Base-by-base conservation (phyloP, 2,113 vertebrate species). In the Toxostoma redivivum region DNA sequence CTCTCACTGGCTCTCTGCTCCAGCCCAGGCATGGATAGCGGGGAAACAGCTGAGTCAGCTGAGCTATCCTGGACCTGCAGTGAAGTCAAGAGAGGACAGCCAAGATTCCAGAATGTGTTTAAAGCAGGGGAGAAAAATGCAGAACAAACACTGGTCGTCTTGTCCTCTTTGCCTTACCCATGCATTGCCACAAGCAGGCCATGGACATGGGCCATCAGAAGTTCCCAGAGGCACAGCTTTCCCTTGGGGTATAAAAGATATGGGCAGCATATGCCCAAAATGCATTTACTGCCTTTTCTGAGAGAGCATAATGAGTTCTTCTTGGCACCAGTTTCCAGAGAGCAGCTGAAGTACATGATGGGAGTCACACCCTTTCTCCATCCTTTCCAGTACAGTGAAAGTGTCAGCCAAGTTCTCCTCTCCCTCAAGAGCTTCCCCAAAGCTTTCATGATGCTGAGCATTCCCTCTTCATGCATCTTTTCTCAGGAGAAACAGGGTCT, bases 1-100 rank as follows among this genome's bases (percentile, higher is more conserved):
- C 44, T 53, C 28, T 38, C 2, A 3, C 14, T 0, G 1, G 14
- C 33, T 24, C 16, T 28, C 42, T 53, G 42, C 50, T 61, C 35
- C 76, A 90, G 47, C 15, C 37, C 81, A 64, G 81, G 42, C 9
- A 51, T 0, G 1, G 66, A 15, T 7, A 14, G 47, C 0, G 0
- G 33, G 50, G 80, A 84, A 87, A 78, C 17, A 65, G 51, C 79
- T 78, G 69, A 87, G 33, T 93, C 79, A 84, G 84, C 35, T 27
- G 42, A 50, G 27, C 42, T 86, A 45, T 65, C 35, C 58, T 78
- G 71, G 78, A 53, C 12, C 6, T 15, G 22, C 21, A 62, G 48
- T 25, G 17, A 45, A 56, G 37, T 25, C 8, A 8, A 53, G 45
- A 54, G 30, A 81, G 27, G 18, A 76, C 14, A 91, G 70, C 24